Conservation (phyloP, 1,140 invertebrate genomes). For the Procambarus clarkii region DNA sequence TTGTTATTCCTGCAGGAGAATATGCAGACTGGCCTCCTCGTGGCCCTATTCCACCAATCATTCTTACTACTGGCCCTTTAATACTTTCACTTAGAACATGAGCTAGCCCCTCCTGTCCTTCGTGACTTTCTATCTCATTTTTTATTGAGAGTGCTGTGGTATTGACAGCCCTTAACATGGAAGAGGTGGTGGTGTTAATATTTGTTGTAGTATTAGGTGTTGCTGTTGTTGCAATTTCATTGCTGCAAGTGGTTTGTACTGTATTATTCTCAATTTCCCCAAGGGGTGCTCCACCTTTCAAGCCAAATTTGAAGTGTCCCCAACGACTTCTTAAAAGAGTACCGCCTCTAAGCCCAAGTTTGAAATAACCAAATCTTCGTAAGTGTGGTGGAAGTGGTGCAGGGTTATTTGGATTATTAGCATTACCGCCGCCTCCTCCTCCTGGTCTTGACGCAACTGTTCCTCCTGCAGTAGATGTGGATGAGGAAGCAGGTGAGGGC, state of each 20-base stretch:
- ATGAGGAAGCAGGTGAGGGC: conserved; percentile 45
- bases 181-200: conserved; percentile 8
- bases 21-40: conserved; percentile 39
- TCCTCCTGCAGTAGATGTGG: conserved; percentile 9
- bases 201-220: conserved; percentile 48
- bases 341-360: conserved; percentile 62
- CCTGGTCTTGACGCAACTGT: conserved; percentile 15
- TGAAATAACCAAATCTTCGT: conserved; percentile 65
- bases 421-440: conserved; percentile 69
- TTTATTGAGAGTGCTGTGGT: conserved; percentile 60
- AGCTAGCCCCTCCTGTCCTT: conserved; percentile 61
- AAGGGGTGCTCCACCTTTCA: conserved; percentile 66
- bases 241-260: conserved; percentile 12
- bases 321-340: conserved; percentile 64
- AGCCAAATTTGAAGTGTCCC: conserved; percentile 70
- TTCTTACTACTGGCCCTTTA: conserved; percentile 57
- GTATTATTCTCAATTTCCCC: conserved; percentile 44
- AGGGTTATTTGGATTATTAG: conserved; percentile 55
- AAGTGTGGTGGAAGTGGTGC: conserved; percentile 54
- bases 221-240: conserved; percentile 25
- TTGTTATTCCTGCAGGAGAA: conserved; percentile 47
- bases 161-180: conserved; percentile 68
- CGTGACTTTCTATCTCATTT: conserved; percentile 47
- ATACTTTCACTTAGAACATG: conserved; percentile 66
- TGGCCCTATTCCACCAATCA: conserved; percentile 28